phyloP scores from a whole-genome alignment of 2,113 vertebrate genomes.

The Engystomops pustulosus region DNA sequence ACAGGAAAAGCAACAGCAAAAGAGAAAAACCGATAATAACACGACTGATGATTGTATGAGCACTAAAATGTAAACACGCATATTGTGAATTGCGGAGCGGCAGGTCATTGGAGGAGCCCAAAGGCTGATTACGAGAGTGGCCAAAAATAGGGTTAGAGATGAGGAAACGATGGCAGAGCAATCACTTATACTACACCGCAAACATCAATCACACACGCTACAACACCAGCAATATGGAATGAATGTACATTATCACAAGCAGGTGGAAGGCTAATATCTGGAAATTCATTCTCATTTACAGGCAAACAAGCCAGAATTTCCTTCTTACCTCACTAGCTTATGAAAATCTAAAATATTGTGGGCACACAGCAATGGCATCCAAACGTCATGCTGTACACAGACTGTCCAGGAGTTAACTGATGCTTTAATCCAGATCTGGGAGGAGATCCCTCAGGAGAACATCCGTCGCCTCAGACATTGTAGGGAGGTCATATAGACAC shows the following conservation, averaged over 20 bases:
- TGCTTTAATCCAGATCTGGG: too few species aligned
- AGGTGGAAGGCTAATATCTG: neutral
- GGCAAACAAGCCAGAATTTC: neutral
- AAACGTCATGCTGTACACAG: too few species aligned
- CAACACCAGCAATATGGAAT: neutral
- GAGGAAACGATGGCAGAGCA: neutral
- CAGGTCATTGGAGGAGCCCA: neutral
- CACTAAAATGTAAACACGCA: neutral
- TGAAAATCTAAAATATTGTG: too few species aligned
- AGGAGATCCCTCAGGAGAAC: too few species aligned
- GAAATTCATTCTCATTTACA: neutral
- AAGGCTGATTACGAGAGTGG: neutral
- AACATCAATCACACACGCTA: slow-evolving; percentile 3
- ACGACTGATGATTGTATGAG: slow-evolving; percentile 4
- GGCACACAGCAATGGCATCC: too few species aligned
- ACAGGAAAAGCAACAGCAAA: neutral
- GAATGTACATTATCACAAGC: neutral
- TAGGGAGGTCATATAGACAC: too few species aligned
- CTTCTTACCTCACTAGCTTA: too few species aligned
- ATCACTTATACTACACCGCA: neutral
- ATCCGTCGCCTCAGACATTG: too few species aligned
- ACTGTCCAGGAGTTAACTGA: too few species aligned
- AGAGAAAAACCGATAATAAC: neutral
- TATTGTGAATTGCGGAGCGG: neutral
- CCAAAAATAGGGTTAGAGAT: neutral